Conservation (phyloP, 2,888 invertebrate species). For the Tiliacea aurago region DNA sequence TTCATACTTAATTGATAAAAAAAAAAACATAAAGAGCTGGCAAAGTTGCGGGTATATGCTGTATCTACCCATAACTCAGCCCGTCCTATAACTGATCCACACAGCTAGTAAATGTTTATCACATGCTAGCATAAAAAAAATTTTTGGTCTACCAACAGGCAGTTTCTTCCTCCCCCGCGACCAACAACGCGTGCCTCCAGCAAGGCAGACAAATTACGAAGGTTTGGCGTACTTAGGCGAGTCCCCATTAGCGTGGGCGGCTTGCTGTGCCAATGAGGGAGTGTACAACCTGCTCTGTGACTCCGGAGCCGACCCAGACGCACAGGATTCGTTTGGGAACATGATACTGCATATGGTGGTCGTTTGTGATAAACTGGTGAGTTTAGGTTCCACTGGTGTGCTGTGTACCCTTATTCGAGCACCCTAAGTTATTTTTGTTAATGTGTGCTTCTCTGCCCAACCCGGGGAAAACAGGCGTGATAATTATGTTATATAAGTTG, state of each 20-base stretch:
- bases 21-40: background rate
- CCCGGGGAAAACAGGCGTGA: background rate
- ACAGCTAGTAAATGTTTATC: background rate
- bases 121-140: too few relatives aligned
- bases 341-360: constrained; percentile 99
- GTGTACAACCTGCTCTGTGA: constrained; percentile 98
- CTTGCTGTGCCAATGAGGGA: constrained; percentile 98
- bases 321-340: constrained; percentile 99
- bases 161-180: constrained; percentile 99
- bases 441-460: too few relatives aligned
- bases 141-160: constrained; percentile 77
- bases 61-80: background rate
- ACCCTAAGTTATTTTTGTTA: background rate
- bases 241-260: constrained; percentile 99
- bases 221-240: constrained; percentile 99
- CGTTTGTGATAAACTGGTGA: constrained; percentile 98
- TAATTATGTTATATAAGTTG: too few relatives aligned
- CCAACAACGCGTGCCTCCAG: constrained; percentile 95
- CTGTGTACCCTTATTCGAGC: background rate
- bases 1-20: too few relatives aligned
- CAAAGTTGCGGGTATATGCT: background rate
- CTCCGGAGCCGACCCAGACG: constrained; percentile 97
- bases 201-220: constrained; percentile 97
- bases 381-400: constrained; percentile 30
- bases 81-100: background rate